Evolutionary conservation across 1,140 invertebrate genomes (phyloP).

Genomic region (Neodiprion virginianus): DNA sequence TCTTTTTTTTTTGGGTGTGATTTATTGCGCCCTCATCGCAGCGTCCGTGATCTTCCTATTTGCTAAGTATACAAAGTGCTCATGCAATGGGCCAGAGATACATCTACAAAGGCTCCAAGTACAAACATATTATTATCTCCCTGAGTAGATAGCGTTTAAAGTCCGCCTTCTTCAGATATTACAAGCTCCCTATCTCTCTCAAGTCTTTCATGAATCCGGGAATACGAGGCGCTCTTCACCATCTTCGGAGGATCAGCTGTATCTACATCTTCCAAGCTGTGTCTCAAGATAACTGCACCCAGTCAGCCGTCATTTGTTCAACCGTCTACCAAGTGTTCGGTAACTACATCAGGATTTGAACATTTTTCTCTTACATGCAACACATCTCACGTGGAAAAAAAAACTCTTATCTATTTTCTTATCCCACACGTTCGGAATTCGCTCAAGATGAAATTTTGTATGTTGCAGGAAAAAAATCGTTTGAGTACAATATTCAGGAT

Average conservation of each 20-base stretch:
- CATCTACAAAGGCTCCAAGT: not conserved
- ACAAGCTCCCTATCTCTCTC: not conserved
- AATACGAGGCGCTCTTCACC: not conserved
- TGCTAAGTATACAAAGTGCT: not conserved
- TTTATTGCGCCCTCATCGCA: too few relatives aligned
- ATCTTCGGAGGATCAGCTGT: not conserved
- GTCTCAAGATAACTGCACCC: not conserved
- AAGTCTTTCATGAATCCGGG: not conserved
- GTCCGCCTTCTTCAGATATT: not conserved
- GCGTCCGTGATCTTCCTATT: not conserved
- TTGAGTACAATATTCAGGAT: too few relatives aligned
- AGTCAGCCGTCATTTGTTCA: not conserved
- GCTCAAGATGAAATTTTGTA: too few relatives aligned
- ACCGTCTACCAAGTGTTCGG: too few relatives aligned
- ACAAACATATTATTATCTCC: slow-evolving; percentile 1
- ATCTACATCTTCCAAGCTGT: not conserved
- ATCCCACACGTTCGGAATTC: too few relatives aligned
- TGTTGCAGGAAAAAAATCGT: too few relatives aligned
- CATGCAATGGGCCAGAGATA: slow-evolving; percentile 5
- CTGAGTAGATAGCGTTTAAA: not conserved
- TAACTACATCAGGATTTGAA: too few relatives aligned
- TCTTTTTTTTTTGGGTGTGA: too few relatives aligned
- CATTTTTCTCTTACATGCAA: too few relatives aligned
- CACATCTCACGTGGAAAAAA: too few relatives aligned
- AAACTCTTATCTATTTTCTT: too few relatives aligned